phyloP scores from a whole-genome alignment of 2,113 vertebrate species.

The Pandion haliaetus region DNA sequence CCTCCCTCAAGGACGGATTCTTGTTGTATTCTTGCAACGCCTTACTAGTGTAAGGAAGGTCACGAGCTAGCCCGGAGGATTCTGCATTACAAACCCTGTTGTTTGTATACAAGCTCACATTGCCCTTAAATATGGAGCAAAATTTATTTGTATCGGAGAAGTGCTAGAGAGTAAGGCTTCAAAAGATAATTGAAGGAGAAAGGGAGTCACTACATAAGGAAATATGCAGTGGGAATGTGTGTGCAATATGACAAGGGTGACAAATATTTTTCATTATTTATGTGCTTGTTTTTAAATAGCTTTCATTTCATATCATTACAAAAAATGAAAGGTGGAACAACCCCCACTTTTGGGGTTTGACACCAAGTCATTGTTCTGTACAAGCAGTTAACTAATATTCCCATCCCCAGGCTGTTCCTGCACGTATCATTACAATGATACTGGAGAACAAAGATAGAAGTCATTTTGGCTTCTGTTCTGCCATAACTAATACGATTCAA shows the following conservation, averaged over 20 bases:
- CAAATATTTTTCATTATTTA: not conserved
- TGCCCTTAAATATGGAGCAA: not conserved
- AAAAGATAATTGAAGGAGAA: not conserved
- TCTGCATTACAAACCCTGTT: not conserved
- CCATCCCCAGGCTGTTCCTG: not conserved
- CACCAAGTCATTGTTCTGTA: not conserved
- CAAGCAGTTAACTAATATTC: not conserved
- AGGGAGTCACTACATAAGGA: not conserved
- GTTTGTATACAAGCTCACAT: not conserved
- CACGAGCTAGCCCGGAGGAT: not conserved
- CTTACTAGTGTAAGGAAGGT: not conserved
- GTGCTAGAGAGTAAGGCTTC: not conserved
- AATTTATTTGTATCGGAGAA: not conserved
- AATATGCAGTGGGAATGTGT: not conserved
- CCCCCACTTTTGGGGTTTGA: not conserved
- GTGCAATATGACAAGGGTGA: not conserved
- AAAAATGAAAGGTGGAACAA: not conserved
- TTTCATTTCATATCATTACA: not conserved
- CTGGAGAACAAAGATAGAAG: not conserved
- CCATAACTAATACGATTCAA: not conserved
- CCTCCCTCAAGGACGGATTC: not conserved
- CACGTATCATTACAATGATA: not conserved
- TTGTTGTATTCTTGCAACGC: not conserved
- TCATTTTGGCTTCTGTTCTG: slow-evolving; percentile 35
- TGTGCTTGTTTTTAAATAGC: not conserved